Percentiles rank a stretch among this genome's conserved stretches.
Conservation (phyloP, 1,140 invertebrate genomes). For the Armadillidium nasatum region DNA sequence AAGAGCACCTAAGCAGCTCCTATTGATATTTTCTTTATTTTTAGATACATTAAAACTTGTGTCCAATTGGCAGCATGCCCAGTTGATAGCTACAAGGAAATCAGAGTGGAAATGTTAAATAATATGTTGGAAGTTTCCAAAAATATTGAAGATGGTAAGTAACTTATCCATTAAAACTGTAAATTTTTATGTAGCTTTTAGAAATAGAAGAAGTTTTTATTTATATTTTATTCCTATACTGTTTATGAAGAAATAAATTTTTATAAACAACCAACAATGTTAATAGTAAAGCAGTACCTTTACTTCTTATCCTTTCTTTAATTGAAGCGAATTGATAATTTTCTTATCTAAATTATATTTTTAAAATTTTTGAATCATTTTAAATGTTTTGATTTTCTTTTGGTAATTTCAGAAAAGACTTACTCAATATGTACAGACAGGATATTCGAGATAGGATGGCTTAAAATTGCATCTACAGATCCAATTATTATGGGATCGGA, state of each 20-base stretch:
- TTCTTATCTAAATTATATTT: conserved; percentile 19
- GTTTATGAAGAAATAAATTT: no score
- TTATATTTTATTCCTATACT: no score
- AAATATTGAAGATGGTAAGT: conserved; percentile 29
- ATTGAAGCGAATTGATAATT: no score
- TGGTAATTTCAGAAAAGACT: conserved; percentile 21
- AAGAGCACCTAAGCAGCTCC: no score
- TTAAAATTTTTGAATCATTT: neutral
- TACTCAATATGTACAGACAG: conserved; percentile 43
- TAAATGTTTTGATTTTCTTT: conserved; percentile 17
- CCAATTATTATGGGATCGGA: conserved; percentile 39
- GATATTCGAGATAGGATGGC: conserved; percentile 39
- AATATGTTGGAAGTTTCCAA: conserved; percentile 48
- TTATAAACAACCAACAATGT: no score
- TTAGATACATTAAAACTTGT: conserved; percentile 54
- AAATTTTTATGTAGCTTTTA: neutral
- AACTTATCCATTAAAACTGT: neutral
- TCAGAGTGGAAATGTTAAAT: conserved; percentile 51
- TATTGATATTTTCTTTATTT: conserved; percentile 17
- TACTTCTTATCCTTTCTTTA: no score
- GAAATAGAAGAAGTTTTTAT: no score
- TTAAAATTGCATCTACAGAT: conserved; percentile 44
- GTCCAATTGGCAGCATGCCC: conserved; percentile 67
- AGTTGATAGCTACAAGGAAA: conserved; percentile 54
- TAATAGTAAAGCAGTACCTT: no score